Evolutionary conservation across 2,797 vertebrate species (phyloP).

Genomic region (Gorsachius magnificus): DNA sequence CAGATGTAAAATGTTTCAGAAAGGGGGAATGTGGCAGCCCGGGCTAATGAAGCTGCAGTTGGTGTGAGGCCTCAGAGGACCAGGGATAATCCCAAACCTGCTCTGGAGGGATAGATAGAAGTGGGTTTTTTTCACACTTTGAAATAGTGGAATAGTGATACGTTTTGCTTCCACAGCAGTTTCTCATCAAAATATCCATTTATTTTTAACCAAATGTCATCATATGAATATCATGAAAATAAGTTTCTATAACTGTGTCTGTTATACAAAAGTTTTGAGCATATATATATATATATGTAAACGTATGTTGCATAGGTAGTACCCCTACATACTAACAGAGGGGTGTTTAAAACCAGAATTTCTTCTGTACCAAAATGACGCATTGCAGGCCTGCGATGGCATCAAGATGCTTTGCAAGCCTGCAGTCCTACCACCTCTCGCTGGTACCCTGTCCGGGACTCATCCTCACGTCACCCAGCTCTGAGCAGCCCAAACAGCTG

Average conservation of each 20-base stretch:
- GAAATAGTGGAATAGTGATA: background rate
- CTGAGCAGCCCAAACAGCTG: background rate
- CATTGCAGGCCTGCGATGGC: background rate
- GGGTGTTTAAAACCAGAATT: background rate
- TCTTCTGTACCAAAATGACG: accelerated
- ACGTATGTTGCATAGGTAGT: background rate
- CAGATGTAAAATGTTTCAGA: background rate
- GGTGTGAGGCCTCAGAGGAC: background rate
- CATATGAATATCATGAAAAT: background rate
- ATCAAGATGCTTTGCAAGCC: background rate
- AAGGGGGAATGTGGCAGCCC: background rate
- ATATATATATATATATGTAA: accelerated
- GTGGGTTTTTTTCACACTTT: background rate
- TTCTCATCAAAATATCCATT: background rate
- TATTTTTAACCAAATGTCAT: background rate
- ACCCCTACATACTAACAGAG: background rate
- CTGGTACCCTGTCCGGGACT: background rate
- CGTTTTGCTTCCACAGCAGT: background rate
- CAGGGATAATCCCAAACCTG: background rate
- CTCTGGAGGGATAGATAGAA: background rate
- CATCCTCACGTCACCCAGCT: background rate
- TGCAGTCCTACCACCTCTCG: background rate
- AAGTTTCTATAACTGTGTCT: background rate
- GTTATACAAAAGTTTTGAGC: background rate
- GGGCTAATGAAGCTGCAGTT: background rate